phyloP scores from a whole-genome alignment of 2,797 vertebrate genomes.

The Lateolabrax maculatus region DNA sequence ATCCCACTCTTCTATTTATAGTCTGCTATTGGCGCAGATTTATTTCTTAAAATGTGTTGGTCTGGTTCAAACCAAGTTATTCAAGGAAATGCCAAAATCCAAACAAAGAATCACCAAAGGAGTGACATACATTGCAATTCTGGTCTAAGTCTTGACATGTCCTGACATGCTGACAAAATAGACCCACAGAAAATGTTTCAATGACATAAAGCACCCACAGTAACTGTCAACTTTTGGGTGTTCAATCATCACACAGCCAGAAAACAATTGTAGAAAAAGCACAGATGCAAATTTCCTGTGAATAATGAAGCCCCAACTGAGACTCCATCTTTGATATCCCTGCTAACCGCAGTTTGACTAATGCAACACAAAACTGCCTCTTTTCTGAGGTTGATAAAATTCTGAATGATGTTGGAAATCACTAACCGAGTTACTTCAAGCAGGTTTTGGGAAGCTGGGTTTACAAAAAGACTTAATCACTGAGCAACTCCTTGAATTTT shows the following conservation, averaged over 20 bases:
- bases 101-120: background rate
- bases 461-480: no score
- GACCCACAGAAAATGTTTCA: background rate
- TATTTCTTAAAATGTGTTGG: background rate
- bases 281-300: background rate
- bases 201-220: background rate
- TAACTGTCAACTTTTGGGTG: background rate
- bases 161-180: background rate
- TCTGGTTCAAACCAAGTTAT: conserved; percentile 3
- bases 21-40: background rate
- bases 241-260: background rate
- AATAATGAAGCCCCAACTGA: background rate
- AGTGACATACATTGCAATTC: background rate
- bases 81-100: background rate
- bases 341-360: no score
- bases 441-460: no score
- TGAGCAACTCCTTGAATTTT: no score
- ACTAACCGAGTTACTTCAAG: no score
- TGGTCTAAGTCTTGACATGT: background rate
- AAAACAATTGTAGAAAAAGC: background rate
- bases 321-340: no score
- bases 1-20: conserved; percentile 28
- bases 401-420: no score
- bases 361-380: no score
- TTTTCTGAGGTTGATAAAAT: no score